Conservation (phyloP, 2,797 vertebrate species). For the Spinus pinus region DNA sequence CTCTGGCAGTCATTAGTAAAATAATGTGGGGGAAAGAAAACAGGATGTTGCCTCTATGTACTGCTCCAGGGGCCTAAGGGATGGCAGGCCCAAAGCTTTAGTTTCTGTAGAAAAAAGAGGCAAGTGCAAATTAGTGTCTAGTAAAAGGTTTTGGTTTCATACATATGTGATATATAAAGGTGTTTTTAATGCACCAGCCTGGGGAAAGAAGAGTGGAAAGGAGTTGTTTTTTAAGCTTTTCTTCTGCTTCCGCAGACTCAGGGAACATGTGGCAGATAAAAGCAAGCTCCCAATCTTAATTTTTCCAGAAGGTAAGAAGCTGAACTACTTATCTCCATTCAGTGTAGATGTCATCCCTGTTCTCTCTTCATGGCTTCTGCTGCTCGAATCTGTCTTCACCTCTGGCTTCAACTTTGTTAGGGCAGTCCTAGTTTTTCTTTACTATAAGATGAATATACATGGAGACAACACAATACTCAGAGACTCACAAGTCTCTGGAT, state of each 20-base stretch:
- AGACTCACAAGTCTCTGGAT: background rate
- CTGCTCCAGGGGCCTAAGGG: background rate
- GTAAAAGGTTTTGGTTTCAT: background rate
- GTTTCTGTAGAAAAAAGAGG: background rate
- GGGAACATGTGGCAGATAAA: slow-evolving; percentile 85
- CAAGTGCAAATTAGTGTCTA: background rate
- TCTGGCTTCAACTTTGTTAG: background rate
- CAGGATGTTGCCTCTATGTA: background rate
- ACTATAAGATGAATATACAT: background rate
- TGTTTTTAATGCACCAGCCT: background rate
- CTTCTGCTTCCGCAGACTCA: slow-evolving; percentile 79
- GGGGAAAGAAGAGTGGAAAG: background rate
- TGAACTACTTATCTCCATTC: background rate
- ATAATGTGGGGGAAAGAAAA: background rate
- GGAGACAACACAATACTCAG: background rate
- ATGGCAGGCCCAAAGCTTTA: background rate
- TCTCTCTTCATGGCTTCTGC: background rate
- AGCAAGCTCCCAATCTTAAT: slow-evolving; percentile 94
- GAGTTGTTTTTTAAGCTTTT: background rate
- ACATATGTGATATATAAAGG: background rate
- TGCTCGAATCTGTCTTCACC: background rate
- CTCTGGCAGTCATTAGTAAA: background rate
- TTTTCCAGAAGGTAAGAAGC: slow-evolving; percentile 91
- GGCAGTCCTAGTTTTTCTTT: background rate
- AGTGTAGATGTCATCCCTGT: background rate